These are phyloP conservation scores for Ceriagrion tenellum DNA, from an alignment of 2,888 invertebrate genomes.

Conservation along the genomic window DNA sequence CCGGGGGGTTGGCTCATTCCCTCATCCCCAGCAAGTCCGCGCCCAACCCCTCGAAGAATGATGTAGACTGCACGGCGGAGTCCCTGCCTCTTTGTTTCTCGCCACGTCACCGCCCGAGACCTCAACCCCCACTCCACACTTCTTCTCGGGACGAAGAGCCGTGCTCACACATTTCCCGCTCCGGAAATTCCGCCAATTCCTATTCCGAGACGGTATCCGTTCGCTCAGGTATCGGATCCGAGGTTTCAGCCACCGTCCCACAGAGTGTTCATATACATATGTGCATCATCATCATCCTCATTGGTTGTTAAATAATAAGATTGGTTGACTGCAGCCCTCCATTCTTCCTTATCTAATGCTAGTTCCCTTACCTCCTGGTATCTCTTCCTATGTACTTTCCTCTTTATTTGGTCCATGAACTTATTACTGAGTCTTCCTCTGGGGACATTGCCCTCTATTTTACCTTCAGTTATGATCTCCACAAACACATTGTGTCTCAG, in stretches of 20 bases:
- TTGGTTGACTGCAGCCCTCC: too few relatives aligned
- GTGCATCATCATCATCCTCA: too few relatives aligned
- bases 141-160: not conserved
- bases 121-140: not conserved
- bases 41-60: not conserved
- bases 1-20: not conserved
- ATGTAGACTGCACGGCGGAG: not conserved
- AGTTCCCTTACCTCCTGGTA: too few relatives aligned
- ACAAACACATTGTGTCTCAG: too few relatives aligned
- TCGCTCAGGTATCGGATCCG: not conserved
- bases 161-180: not conserved
- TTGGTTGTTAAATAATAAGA: too few relatives aligned
- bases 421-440: too few relatives aligned
- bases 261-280: too few relatives aligned
- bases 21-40: not conserved
- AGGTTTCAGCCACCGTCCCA: not conserved
- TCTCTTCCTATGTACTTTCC: too few relatives aligned
- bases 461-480: too few relatives aligned
- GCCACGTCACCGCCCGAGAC: not conserved
- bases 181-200: constrained; percentile 4
- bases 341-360: too few relatives aligned
- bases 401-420: too few relatives aligned
- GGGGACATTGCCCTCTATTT: too few relatives aligned
- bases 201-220: not conserved
- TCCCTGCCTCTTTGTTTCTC: not conserved